Conservation (phyloP, 2,888 invertebrate species). For the Xestia xanthographa region DNA sequence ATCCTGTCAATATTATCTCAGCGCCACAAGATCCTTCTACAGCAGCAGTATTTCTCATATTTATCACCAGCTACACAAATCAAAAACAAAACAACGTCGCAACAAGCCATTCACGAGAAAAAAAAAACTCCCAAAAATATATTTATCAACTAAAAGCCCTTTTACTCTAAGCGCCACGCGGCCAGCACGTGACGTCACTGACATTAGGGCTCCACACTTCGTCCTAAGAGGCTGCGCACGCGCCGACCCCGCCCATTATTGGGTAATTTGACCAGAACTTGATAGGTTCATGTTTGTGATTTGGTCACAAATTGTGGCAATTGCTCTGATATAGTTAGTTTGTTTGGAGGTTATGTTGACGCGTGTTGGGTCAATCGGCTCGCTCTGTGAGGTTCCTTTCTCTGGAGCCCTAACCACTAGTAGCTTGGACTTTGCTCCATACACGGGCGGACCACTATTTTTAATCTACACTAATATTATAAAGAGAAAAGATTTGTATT, state of each 20-base stretch:
- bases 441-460: no score
- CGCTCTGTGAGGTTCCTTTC: no score
- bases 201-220: slow-evolving; percentile 72
- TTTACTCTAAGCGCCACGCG: slow-evolving; percentile 76
- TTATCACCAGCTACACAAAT: slow-evolving; percentile 1
- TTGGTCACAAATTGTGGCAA: slow-evolving; percentile 52
- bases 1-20: neutral
- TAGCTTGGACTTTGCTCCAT: neutral
- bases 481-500: no score
- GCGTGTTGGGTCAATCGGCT: slow-evolving; percentile 12
- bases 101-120: slow-evolving; percentile 10
- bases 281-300: slow-evolving; percentile 52
- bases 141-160: slow-evolving; percentile 76
- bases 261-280: slow-evolving; percentile 79
- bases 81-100: slow-evolving; percentile 15
- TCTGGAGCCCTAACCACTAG: neutral
- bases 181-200: slow-evolving; percentile 83
- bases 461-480: no score
- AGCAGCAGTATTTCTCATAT: neutral
- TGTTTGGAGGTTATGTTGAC: slow-evolving; percentile 12
- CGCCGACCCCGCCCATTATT: slow-evolving; percentile 73
- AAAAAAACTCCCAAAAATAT: slow-evolving; percentile 53
- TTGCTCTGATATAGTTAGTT: slow-evolving; percentile 33
- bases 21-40: neutral
- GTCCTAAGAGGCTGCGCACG: slow-evolving; percentile 73